A percentile compares a stretch with the other conserved stretches of the same genome.
Conservation (phyloP, 2,797 vertebrate species). For the Lagorchestes hirsutus region DNA sequence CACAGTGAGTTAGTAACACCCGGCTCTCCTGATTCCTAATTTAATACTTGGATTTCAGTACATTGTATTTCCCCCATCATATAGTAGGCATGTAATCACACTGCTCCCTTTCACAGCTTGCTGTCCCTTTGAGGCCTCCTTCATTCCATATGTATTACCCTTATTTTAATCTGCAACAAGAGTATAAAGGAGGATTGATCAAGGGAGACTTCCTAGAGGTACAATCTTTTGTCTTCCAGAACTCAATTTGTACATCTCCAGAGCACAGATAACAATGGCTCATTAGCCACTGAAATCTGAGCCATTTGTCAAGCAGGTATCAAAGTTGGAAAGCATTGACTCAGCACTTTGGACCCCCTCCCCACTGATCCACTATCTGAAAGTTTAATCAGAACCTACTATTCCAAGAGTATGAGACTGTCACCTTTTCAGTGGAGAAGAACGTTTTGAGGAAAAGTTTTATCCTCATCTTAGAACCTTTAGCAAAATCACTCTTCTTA, state of each 20-base stretch:
- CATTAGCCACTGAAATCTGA: constrained; percentile 73
- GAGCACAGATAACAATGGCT: constrained; percentile 64
- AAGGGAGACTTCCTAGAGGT: constrained; percentile 47
- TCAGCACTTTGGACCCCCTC: constrained; percentile 47
- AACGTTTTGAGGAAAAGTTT: background rate
- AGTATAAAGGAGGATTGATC: constrained; percentile 48
- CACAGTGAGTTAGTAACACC: constrained; percentile 21
- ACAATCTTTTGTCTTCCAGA: constrained; percentile 45
- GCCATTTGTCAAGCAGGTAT: constrained; percentile 72
- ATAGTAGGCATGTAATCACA: constrained; percentile 19
- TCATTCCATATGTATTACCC: constrained; percentile 4
- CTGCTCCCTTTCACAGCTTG: constrained; percentile 9
- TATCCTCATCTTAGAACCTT: constrained; percentile 58
- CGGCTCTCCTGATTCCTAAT: constrained; percentile 36
- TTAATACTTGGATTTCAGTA: constrained; percentile 13
- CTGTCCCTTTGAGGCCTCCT: background rate
- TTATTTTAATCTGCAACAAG: constrained; percentile 65
- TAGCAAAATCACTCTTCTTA: constrained; percentile 30
- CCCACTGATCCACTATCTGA: constrained; percentile 26
- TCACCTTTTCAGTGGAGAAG: constrained; percentile 38
- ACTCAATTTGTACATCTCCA: constrained; percentile 69
- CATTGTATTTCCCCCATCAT: constrained; percentile 2
- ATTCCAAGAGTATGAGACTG: constrained; percentile 48
- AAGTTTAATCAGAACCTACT: constrained; percentile 51
- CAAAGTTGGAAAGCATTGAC: constrained; percentile 60